Percentiles rank a stretch among this genome's conserved stretches.
Evolutionary conservation across 2,888 invertebrate species (phyloP).

Genomic region (Hemicrepidius hirtus): DNA sequence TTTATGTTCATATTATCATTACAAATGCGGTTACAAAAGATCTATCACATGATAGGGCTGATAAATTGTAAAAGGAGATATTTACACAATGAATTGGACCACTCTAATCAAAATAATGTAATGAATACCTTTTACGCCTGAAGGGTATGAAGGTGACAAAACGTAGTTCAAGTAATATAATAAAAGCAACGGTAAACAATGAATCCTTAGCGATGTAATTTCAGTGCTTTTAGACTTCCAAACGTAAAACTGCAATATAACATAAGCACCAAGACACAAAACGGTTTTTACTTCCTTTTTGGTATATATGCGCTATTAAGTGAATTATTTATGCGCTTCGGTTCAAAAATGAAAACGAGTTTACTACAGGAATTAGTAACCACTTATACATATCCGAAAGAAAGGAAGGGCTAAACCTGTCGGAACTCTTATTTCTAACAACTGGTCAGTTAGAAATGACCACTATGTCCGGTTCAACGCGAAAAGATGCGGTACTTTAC

Average conservation of each 20-base stretch:
- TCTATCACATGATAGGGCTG: slow-evolving; percentile 61
- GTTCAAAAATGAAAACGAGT: slow-evolving; percentile 49
- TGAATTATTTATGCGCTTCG: slow-evolving; percentile 16
- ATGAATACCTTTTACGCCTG: slow-evolving; percentile 57
- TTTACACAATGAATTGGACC: slow-evolving; percentile 60
- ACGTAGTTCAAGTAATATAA: not conserved
- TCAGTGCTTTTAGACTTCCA: not conserved
- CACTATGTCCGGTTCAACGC: slow-evolving; percentile 50
- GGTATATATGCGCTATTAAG: not conserved
- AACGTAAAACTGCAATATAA: not conserved
- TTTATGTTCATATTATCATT: slow-evolving; percentile 61
- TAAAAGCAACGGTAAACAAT: slow-evolving; percentile 2
- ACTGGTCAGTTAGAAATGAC: slow-evolving; percentile 52
- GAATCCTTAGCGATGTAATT: not conserved
- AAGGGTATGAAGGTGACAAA: not conserved
- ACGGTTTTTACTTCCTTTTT: slow-evolving; percentile 13
- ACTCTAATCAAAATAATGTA: slow-evolving; percentile 65
- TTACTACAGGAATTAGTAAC: slow-evolving; percentile 51
- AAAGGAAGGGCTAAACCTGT: slow-evolving; percentile 51
- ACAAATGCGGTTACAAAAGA: slow-evolving; percentile 65
- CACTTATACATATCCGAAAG: slow-evolving; percentile 50
- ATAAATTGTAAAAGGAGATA: slow-evolving; percentile 31
- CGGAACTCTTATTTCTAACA: slow-evolving; percentile 43
- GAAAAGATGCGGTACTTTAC: slow-evolving; percentile 45
- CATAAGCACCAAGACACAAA: not conserved